Percentiles rank a stretch among this genome's conserved stretches.
These are phyloP conservation scores for Apostichopus parvimensis DNA, from an alignment of 35 echinoderm and acorn worm genomes.

Conservation along the genomic window DNA sequence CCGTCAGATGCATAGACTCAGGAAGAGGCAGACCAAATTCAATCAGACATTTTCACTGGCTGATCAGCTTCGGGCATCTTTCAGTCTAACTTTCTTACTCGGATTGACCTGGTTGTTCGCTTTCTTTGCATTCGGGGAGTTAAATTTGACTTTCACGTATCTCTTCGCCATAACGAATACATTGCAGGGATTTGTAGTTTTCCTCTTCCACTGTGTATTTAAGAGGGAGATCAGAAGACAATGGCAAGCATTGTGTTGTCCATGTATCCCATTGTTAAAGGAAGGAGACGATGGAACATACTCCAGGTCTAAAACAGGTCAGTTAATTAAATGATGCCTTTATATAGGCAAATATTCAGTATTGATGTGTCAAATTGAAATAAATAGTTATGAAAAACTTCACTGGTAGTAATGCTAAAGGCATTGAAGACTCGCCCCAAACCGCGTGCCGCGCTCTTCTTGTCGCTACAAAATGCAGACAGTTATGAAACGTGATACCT, in stretches of 20 bases:
- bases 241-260: slow-evolving; percentile 59
- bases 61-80: slow-evolving; percentile 40
- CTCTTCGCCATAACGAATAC: slow-evolving; percentile 62
- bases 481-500: too few relatives aligned
- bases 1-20: slow-evolving; percentile 30
- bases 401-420: too few relatives aligned
- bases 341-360: too few relatives aligned
- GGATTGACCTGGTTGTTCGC: slow-evolving; percentile 63
- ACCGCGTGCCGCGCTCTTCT: too few relatives aligned
- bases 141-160: slow-evolving; percentile 49
- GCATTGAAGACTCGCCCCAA: too few relatives aligned
- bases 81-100: slow-evolving; percentile 49
- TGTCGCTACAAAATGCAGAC: too few relatives aligned
- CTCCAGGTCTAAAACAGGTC: slow-evolving; percentile 21
- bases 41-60: slow-evolving; percentile 24
- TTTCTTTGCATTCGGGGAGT: slow-evolving; percentile 54
- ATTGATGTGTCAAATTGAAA: too few relatives aligned
- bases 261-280: slow-evolving; percentile 35
- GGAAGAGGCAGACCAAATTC: slow-evolving; percentile 34
- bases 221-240: slow-evolving; percentile 63
- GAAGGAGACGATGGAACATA: slow-evolving; percentile 37
- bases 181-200: slow-evolving; percentile 58
- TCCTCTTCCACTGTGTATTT: slow-evolving; percentile 56
- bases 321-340: background rate
- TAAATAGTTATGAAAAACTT: too few relatives aligned